Conservation (phyloP, 2,888 invertebrate species). For the Apamea sordens region DNA sequence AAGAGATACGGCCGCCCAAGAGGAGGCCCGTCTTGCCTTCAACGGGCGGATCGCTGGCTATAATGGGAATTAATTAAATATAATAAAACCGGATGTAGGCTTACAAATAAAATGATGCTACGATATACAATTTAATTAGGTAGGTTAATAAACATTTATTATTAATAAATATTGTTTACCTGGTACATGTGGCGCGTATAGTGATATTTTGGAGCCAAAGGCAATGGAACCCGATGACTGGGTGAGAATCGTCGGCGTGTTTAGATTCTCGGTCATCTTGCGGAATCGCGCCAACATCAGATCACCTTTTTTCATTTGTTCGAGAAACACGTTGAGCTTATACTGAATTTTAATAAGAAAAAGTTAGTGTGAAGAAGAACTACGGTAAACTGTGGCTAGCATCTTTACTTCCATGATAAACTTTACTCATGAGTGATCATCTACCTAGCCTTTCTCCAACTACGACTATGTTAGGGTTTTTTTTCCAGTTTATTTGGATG, state of each 20-base stretch:
- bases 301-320: constrained; percentile 86
- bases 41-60: constrained; percentile 80
- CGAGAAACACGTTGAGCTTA: constrained; percentile 82
- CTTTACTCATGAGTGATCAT: neutral
- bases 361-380: neutral
- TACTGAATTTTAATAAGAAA: constrained; percentile 71
- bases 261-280: constrained; percentile 84
- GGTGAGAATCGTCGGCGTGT: constrained; percentile 79
- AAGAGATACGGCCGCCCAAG: constrained; percentile 82
- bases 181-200: constrained; percentile 84
- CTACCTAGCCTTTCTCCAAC: too few relatives aligned
- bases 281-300: constrained; percentile 85
- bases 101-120: neutral
- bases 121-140: neutral
- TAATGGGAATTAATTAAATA: constrained; percentile 18
- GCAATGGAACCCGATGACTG: constrained; percentile 79
- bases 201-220: constrained; percentile 82
- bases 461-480: neutral
- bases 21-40: constrained; percentile 80
- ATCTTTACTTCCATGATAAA: neutral
- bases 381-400: neutral
- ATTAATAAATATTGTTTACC: constrained; percentile 26
- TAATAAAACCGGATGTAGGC: neutral
- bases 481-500: neutral
- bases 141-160: too few relatives aligned